Base-by-base conservation (phyloP, 2,113 vertebrate genomes). In the Motacilla alba region DNA sequence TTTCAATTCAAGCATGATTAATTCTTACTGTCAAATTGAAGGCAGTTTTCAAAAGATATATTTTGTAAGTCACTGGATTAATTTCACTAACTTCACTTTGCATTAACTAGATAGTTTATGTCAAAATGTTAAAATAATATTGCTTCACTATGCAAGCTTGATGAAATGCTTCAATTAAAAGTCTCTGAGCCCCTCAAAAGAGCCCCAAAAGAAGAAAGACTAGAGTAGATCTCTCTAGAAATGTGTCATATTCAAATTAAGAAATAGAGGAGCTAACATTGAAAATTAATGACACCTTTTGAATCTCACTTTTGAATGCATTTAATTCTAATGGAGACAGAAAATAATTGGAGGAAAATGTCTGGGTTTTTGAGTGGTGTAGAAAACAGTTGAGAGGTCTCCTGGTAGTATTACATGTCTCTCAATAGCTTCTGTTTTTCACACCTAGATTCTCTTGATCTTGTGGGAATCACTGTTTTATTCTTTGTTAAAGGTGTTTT, bases 81-180 rank as follows among this genome's bases (percentile, higher is more conserved):
- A 83, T 85, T 85, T 83, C 3, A 68, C 67, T 44, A 88, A 17
- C 11, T 83, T 79, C 21, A 60, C 4, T 79, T 85, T 35, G 35
- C 35, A 64, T 85, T 90, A 84, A 85, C 46, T 23, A 53, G 62
- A 68, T 68, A 31, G 27, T 22, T 90, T 72, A 47, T 52, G 58
- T 93, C 67, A 85, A 94, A 89, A 88, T 76, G 56, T 59, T 87
- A 58, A 87, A 90, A 82, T 76, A 73, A 81, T 72, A 63, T 23
- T 84, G 8, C 76, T 79, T 85, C n/a, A 59, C 13, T 37, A 12
- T 24, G 16, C 41, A 75, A 72, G 13, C 24, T 47, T 72, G 33
- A 35, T 85, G 69, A 83, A 93, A 76, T 56, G 10, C 15, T 92
- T 79, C 49, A 92, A 63, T 85, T 92, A 83, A 30, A 35, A 30